Evolutionary conservation across 2,113 vertebrate genomes (phyloP).

Genomic region (Sceloporus tristichus): DNA sequence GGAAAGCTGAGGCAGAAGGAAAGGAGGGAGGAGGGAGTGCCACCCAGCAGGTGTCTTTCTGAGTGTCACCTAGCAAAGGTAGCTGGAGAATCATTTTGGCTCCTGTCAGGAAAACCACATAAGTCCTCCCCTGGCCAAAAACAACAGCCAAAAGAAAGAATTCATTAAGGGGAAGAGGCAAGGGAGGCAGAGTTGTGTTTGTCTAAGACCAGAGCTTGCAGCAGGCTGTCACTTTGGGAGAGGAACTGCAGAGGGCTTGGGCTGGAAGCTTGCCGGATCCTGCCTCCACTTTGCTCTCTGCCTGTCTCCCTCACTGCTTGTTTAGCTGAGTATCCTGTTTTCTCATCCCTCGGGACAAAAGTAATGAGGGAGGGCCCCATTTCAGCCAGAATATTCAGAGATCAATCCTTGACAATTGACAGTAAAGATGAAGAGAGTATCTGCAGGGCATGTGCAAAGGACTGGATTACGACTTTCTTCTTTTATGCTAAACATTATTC

Average conservation of each 20-base stretch:
- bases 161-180: conserved; percentile 67
- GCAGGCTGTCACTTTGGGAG: conserved; percentile 32
- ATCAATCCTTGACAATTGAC: not conserved
- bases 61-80: conserved; percentile 56
- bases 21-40: not conserved
- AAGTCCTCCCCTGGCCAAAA: conserved; percentile 57
- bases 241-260: not conserved
- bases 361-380: not conserved
- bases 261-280: not conserved
- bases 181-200: conserved; percentile 61
- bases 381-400: not conserved
- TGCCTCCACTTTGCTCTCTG: not conserved
- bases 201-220: conserved; percentile 44
- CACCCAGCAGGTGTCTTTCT: conserved; percentile 53
- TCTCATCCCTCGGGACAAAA: not conserved
- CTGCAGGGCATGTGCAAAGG: not conserved
- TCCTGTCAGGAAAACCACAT: conserved; percentile 60
- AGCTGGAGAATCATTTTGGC: not conserved
- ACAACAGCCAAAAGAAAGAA: conserved; percentile 60
- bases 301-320: not conserved
- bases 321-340: conserved; percentile 13
- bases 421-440: not conserved
- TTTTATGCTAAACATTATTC: not conserved
- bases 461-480: not conserved
- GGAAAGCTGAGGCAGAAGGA: not conserved